Evolutionary conservation across 2,797 vertebrate species (phyloP).

Genomic region (Muscicapa comitata): DNA sequence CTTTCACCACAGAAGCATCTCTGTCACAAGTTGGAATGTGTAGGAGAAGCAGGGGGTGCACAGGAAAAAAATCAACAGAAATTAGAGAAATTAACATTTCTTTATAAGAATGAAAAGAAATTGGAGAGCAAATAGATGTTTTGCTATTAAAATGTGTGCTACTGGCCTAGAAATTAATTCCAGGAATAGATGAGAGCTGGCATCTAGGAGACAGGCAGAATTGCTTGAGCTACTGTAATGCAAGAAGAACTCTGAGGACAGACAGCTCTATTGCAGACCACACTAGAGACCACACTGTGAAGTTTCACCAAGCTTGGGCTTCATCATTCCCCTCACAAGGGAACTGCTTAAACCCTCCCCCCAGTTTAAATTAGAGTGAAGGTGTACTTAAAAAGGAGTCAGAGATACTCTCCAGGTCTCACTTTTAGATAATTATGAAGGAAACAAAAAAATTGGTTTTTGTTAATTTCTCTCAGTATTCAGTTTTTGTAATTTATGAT

Average conservation of each 20-base stretch:
- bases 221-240: background rate
- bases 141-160: background rate
- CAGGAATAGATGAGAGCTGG: background rate
- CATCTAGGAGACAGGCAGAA: background rate
- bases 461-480: background rate
- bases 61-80: background rate
- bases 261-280: background rate
- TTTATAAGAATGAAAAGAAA: background rate
- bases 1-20: background rate
- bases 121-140: background rate
- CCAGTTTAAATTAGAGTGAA: background rate
- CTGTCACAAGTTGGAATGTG: background rate
- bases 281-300: background rate
- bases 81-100: background rate
- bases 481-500: background rate
- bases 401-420: background rate
- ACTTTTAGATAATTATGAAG: background rate
- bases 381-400: background rate
- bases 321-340: background rate
- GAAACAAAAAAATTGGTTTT: accelerated
- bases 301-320: background rate
- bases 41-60: background rate
- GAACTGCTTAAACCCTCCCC: background rate
- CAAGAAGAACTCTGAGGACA: background rate
- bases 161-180: background rate